Evolutionary conservation across 2,888 invertebrate genomes (phyloP).

Genomic region (Tipula confusa): DNA sequence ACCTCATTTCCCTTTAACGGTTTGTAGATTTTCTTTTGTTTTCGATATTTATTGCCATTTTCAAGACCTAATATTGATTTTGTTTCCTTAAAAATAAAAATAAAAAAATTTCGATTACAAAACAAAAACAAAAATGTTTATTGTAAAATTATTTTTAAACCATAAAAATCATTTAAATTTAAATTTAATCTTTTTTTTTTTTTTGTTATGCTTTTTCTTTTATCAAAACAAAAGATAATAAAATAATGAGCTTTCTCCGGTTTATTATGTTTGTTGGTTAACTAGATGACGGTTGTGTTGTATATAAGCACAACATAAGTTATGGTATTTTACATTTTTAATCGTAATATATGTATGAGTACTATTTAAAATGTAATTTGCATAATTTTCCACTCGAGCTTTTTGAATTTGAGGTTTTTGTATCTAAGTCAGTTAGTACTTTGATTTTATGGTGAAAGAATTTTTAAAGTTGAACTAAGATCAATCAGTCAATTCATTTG

Average conservation of each 20-base stretch:
- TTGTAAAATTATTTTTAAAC: background rate
- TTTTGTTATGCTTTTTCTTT: background rate
- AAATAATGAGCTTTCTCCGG: background rate
- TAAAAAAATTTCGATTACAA: no score
- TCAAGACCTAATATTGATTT: background rate
- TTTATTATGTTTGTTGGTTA: background rate
- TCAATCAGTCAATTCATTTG: no score
- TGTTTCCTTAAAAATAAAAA: background rate
- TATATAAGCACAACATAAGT: no score
- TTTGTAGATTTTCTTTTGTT: background rate
- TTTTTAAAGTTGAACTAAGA: no score
- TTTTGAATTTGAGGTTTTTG: no score
- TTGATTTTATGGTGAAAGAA: no score
- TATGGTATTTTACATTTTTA: no score
- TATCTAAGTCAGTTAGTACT: no score
- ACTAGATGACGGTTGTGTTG: no score
- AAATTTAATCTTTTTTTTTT: background rate
- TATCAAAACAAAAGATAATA: background rate
- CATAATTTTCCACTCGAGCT: no score
- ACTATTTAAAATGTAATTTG: no score
- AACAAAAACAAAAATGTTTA: background rate
- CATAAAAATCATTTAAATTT: slow-evolving; percentile 20
- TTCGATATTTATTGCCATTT: background rate
- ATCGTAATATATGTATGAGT: no score
- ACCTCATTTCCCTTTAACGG: background rate